A percentile compares a stretch with the other conserved stretches of the same genome.
Evolutionary conservation across 2,113 vertebrate genomes (phyloP).

Genomic region (Tylochromis polylepis): DNA sequence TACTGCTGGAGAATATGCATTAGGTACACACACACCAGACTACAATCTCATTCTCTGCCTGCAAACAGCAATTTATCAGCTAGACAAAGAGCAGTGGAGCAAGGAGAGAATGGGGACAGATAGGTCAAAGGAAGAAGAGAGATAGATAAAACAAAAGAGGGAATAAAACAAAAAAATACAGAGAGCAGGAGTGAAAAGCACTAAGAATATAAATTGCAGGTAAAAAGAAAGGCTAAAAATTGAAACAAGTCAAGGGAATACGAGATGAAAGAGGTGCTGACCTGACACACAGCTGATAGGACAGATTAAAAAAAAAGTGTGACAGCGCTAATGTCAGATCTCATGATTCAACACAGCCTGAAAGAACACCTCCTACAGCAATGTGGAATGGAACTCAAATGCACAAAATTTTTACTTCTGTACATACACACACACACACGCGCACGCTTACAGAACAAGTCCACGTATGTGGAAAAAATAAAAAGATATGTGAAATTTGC

Average conservation of each 20-base stretch:
- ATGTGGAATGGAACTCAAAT: background rate
- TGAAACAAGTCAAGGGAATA: background rate
- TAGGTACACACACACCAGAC: background rate
- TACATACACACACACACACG: background rate
- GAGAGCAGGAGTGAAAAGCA: background rate
- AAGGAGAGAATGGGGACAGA: background rate
- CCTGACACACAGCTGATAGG: conserved; percentile 4
- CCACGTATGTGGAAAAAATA: background rate
- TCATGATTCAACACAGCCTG: conserved; percentile 15
- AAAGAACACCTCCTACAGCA: background rate
- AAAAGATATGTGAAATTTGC: background rate
- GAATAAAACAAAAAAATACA: background rate
- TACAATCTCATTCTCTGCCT: background rate
- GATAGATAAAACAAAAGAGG: background rate
- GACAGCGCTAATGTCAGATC: conserved; percentile 18
- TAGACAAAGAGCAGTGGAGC: background rate
- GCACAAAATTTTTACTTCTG: background rate
- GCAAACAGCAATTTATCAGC: conserved; percentile 19
- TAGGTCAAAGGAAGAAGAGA: background rate
- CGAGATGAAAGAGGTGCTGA: background rate
- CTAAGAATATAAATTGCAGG: background rate
- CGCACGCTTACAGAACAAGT: too few species aligned
- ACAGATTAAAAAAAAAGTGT: background rate
- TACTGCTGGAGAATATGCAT: background rate
- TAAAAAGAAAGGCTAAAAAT: background rate